A percentile compares a stretch with the other conserved stretches of the same genome.
Evolutionary conservation across 2,113 vertebrate species (phyloP).

Genomic region (Panthera tigris): DNA sequence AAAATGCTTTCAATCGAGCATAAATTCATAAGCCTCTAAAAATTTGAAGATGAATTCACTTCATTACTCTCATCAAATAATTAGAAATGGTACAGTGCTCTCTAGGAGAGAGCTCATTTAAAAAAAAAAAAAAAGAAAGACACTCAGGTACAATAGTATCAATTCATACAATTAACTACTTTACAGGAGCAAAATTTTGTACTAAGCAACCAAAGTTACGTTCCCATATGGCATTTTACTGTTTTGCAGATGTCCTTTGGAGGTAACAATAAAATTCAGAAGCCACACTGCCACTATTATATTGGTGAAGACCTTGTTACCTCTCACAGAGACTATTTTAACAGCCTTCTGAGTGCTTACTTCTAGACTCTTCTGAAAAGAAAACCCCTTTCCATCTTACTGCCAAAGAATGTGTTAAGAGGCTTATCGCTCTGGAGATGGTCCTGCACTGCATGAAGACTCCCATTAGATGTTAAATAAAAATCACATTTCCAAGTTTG

Average conservation of each 20-base stretch:
- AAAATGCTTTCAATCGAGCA: constrained; percentile 34
- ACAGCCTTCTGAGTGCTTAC: neutral
- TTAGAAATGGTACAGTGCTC: constrained; percentile 58
- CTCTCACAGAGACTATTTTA: neutral
- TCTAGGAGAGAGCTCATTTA: neutral
- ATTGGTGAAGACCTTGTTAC: neutral
- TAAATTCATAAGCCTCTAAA: constrained; percentile 66
- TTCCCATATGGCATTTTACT: constrained; percentile 35
- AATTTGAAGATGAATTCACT: constrained; percentile 57
- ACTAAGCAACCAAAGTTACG: neutral
- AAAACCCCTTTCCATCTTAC: neutral
- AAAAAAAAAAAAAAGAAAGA: neutral
- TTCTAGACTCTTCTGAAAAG: neutral
- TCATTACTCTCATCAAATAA: constrained; percentile 65
- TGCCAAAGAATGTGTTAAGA: neutral
- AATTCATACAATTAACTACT: constrained; percentile 35
- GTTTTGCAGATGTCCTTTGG: neutral
- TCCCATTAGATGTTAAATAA: constrained; percentile 15
- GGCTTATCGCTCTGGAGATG: neutral
- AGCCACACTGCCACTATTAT: neutral
- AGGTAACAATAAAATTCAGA: neutral
- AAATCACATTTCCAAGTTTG: neutral
- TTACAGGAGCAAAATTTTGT: constrained; percentile 32
- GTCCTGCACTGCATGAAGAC: neutral
- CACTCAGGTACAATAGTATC: neutral